Evolutionary conservation across 2,888 invertebrate species (phyloP).

Genomic region (Asteroscopus sphinx): DNA sequence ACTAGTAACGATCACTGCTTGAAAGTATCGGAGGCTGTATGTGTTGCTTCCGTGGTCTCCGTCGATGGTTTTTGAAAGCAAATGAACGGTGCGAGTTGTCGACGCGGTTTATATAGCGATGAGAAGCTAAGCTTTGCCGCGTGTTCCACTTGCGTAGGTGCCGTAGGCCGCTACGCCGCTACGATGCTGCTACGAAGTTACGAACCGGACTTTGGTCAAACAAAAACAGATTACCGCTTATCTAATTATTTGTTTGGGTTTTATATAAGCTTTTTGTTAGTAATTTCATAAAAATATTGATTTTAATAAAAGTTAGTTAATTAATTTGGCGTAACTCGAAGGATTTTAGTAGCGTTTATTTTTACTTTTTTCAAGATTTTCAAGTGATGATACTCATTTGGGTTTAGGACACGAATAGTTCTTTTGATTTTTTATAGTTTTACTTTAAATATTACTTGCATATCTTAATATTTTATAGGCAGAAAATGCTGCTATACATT

Average conservation of each 20-base stretch:
- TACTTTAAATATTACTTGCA: too few relatives aligned
- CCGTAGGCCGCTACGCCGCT: conserved; percentile 61
- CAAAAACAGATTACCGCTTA: not conserved
- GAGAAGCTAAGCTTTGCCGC: conserved; percentile 58
- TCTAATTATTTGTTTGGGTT: conserved; percentile 1
- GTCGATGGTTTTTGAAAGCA: conserved; percentile 76
- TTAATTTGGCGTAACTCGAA: not conserved
- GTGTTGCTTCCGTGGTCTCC: conserved; percentile 66
- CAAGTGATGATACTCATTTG: too few relatives aligned
- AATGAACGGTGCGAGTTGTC: conserved; percentile 77
- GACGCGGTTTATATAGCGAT: conserved; percentile 79
- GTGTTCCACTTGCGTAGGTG: conserved; percentile 68
- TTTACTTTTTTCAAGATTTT: too few relatives aligned
- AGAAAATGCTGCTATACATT: too few relatives aligned
- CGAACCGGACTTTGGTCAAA: conserved; percentile 11
- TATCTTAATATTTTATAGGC: too few relatives aligned
- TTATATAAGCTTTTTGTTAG: not conserved
- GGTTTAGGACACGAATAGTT: too few relatives aligned
- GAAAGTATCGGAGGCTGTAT: conserved; percentile 38
- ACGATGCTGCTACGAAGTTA: conserved; percentile 46
- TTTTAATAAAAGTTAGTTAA: not conserved
- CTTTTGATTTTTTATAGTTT: too few relatives aligned
- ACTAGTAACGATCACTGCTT: conserved; percentile 36
- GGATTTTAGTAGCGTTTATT: too few relatives aligned
- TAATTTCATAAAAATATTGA: not conserved